Evolutionary conservation across 2,113 vertebrate species (phyloP), one percentile per base, ranked within the genome.

Genomic region (Pteruthius melanotis): DNA sequence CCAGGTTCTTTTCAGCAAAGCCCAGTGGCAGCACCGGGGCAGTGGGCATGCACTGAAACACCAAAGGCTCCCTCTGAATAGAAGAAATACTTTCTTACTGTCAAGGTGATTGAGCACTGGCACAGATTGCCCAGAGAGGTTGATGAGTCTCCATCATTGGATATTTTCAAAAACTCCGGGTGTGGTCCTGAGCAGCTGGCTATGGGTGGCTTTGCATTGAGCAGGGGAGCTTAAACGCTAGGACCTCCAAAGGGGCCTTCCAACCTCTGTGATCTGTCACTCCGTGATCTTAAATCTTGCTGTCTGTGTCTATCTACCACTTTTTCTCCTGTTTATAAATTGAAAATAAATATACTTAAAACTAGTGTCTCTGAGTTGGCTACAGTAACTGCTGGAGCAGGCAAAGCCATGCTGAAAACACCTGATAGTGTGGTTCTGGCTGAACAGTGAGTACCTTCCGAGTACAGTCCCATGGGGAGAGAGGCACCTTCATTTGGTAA

Each of bases 391-490:
- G 7, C 26, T 54, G 52, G 30, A 81, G 31, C 33, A 83, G 61
- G 39, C 39, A 24, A 75, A 37, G 13, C 22, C 5, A 15, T 19
- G n/a, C 49, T 66, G 37, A 12, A 42, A 16, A 8, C 11, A 3
- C 10, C 50, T 5, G 2, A 1, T 24, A 2, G 14, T 16, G 44
- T 40, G 52, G 37, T 76, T 71, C 47, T 53, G 8, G 23, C 37
- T 52, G 56, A 31, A 15, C 3, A 16, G 45, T 5, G 39, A 24
- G 22, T 40, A 21, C 15, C 20, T 61, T 45, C 15, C 54, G 40
- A 65, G 33, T 50, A 39, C 30, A 14, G 0, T n/a, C 21, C 30
- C 3, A 0, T 30, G 21, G 15, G 27, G 15, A 52, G 56, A 50
- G 7, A 40, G 10, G 13, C 3, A 11, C 47, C 28, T 63, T 53